A percentile compares a stretch with the other conserved stretches of the same genome.
phyloP scores from a whole-genome alignment of 2,888 invertebrate genomes.

The Philaethria dido region DNA sequence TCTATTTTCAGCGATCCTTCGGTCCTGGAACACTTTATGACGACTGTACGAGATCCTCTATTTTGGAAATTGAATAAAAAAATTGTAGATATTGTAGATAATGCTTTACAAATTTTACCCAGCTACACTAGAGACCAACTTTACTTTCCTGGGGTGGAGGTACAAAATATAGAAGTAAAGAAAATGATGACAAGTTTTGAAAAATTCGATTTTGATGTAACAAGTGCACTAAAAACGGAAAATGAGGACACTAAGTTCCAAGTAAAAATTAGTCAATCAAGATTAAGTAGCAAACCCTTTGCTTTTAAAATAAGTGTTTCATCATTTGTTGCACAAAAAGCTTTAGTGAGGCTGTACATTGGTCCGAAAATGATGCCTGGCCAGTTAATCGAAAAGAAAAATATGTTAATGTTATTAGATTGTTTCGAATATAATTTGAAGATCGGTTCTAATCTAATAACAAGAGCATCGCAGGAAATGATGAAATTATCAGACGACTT shows the following conservation, averaged over 20 bases:
- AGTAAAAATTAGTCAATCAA: slow-evolving; percentile 81
- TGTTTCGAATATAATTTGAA: slow-evolving; percentile 83
- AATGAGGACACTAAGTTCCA: slow-evolving; percentile 62
- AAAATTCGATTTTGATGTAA: slow-evolving; percentile 85
- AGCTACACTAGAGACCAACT: slow-evolving; percentile 85
- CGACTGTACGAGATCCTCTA: slow-evolving; percentile 87
- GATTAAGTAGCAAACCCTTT: slow-evolving; percentile 89
- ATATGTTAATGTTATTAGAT: slow-evolving; percentile 85
- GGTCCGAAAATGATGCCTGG: slow-evolving; percentile 87
- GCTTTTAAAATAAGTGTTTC: slow-evolving; percentile 85
- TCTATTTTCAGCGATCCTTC: slow-evolving; percentile 63
- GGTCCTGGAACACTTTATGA: slow-evolving; percentile 78
- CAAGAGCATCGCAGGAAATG: slow-evolving; percentile 85
- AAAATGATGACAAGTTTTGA: slow-evolving; percentile 87
- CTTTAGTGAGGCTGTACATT: slow-evolving; percentile 86
- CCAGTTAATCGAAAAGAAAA: slow-evolving; percentile 76
- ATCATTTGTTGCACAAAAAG: slow-evolving; percentile 84
- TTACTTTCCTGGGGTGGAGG: slow-evolving; percentile 85
- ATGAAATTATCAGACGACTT: slow-evolving; percentile 85
- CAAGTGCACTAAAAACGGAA: slow-evolving; percentile 79
- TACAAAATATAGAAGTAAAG: slow-evolving; percentile 85
- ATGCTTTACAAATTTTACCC: slow-evolving; percentile 81
- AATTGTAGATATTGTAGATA: slow-evolving; percentile 81
- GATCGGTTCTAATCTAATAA: slow-evolving; percentile 86
- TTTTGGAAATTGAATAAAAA: slow-evolving; percentile 88